Base-by-base conservation (phyloP, 2,888 invertebrate genomes). In the Liodrosophila aerea region DNA sequence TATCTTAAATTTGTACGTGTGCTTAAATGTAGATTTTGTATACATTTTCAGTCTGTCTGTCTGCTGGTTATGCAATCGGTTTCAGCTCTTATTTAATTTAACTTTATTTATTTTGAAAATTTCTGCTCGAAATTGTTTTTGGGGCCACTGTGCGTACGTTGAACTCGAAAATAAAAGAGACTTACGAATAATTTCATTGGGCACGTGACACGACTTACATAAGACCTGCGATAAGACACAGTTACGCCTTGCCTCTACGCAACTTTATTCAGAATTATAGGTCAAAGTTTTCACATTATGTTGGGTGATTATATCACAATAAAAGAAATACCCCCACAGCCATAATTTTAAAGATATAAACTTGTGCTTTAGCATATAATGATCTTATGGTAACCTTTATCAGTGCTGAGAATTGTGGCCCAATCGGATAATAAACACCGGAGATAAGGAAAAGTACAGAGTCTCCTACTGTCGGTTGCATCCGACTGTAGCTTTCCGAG, bases 1-100 rank as follows among this genome's bases (percentile, higher is more conserved):
- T 13, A 29, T 34, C 67, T 73, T 66, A 43, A 73, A 68, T 57
- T 70, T 45, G 31, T 39, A 40, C 54, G 69, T 62, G 74, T 68
- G 54, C 54, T 54, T 13, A 47, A 73, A 70, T 73, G 69, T 63
- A 44, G 69, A 70, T 69, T 58, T 73, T 15, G 33, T 8, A 34
- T 40, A 39, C 44, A 51, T 49, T 58, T 63, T n/a, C n/a, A n/a
- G n/a, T n/a, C n/a, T n/a, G n/a, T n/a, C n/a, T 56, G 50, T 12
- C 46, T 34, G 31, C 29, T 11, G 4, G 54, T 68, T 68, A 68
- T 59, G 68, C 44, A 68, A 68, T 68, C 58, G 29, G 44, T 31
- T 34, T 18, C 18, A 22, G 15, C 68, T 54, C 51, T 66, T 54
- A 68, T 61, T 61, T 68, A 68, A 61, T 7, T 29, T 27, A 5